A percentile compares a stretch with the other conserved stretches of the same genome.
Conservation (phyloP, 1,140 invertebrate genomes). For the Hyles vespertilio region DNA sequence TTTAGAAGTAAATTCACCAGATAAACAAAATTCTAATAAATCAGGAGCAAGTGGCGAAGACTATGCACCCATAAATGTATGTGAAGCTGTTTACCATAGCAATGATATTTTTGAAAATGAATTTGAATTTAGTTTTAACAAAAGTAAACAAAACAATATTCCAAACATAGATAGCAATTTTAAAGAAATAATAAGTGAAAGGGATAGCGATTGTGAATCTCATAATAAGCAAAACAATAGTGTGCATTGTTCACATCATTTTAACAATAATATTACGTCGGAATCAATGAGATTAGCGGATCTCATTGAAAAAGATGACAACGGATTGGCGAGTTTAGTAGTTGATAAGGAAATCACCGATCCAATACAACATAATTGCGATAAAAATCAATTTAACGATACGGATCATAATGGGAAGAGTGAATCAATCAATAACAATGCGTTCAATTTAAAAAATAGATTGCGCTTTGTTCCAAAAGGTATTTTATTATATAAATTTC, state of each 20-base stretch:
- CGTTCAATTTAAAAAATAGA: slow-evolving; percentile 46
- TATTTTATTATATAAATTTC: slow-evolving; percentile 13
- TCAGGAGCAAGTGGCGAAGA: too few relatives aligned
- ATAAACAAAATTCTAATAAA: too few relatives aligned
- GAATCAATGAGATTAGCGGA: neutral
- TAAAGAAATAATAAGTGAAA: too few relatives aligned
- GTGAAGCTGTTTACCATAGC: slow-evolving; percentile 33
- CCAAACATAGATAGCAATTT: neutral
- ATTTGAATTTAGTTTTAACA: slow-evolving; percentile 16
- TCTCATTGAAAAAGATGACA: too few relatives aligned
- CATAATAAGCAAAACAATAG: neutral
- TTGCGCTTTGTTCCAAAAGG: slow-evolving; percentile 56
- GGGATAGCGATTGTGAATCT: too few relatives aligned
- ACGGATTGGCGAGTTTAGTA: too few relatives aligned
- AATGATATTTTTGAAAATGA: slow-evolving; percentile 13
- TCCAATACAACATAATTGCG: slow-evolving; percentile 1
- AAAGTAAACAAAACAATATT: neutral
- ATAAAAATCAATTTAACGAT: slow-evolving; percentile 6
- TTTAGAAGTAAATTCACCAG: too few relatives aligned
- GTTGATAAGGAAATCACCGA: neutral
- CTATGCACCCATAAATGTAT: slow-evolving; percentile 35
- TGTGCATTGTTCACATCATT: slow-evolving; percentile 10
- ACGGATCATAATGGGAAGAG: neutral
- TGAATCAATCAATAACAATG: slow-evolving; percentile 3
- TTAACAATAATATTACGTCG: neutral